phyloP scores from a whole-genome alignment of 2,797 vertebrate genomes.

The Ceyx erithaca region DNA sequence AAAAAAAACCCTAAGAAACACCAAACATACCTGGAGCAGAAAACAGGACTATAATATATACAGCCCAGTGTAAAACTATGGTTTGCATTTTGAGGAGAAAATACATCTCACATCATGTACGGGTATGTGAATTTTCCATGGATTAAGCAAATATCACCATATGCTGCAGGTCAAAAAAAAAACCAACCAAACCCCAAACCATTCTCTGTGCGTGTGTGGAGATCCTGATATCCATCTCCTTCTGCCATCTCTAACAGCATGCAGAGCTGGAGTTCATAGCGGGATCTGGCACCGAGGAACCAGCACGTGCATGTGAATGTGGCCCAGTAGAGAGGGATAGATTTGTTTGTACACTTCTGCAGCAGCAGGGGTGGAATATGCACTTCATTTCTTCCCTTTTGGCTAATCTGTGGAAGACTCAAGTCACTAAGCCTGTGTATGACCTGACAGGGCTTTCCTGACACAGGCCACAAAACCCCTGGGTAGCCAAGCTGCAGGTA shows the following conservation, averaged over 20 bases:
- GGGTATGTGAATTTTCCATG: background rate
- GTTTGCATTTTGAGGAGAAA: background rate
- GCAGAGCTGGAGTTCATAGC: slow-evolving; percentile 7
- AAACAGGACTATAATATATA: background rate
- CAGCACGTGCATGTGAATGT: background rate
- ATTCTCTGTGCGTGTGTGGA: background rate
- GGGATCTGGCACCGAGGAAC: slow-evolving; percentile 45
- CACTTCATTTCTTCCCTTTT: slow-evolving; percentile 4
- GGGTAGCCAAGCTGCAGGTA: background rate
- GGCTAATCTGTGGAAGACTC: background rate
- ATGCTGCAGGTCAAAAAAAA: background rate
- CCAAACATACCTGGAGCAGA: slow-evolving; percentile 5
- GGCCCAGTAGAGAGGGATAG: slow-evolving; percentile 21
- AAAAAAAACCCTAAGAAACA: background rate
- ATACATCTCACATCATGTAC: background rate
- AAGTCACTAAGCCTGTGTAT: background rate
- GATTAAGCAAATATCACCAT: background rate
- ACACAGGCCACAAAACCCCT: background rate
- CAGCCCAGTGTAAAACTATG: background rate
- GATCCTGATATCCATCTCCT: slow-evolving; percentile 16
- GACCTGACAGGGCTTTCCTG: background rate
- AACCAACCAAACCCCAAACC: too few relatives aligned
- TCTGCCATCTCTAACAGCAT: slow-evolving; percentile 29
- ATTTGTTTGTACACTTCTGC: background rate
- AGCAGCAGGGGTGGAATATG: background rate